Evolutionary conservation across 1,140 invertebrate species (phyloP).

Genomic region (Drosophila parabipectinata): DNA sequence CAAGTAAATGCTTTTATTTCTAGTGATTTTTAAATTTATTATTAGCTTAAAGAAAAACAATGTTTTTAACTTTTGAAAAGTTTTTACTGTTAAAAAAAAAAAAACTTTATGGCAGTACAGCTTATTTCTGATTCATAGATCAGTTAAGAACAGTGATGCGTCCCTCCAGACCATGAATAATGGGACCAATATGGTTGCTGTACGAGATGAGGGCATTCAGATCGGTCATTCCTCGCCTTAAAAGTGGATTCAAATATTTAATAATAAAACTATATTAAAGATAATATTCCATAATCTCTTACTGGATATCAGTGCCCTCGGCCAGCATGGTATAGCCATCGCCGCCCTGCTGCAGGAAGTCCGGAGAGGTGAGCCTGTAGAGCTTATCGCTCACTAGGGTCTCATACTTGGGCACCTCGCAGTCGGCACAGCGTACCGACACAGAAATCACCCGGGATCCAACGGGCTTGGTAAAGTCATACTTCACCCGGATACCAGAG

Average conservation of each 20-base stretch:
- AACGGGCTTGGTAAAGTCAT: slow-evolving; percentile 85
- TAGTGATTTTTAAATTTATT: not conserved
- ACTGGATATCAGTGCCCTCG: slow-evolving; percentile 66
- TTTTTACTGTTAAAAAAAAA: slow-evolving; percentile 7
- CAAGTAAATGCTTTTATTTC: not conserved
- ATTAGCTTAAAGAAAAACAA: not conserved
- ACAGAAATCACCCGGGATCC: slow-evolving; percentile 86
- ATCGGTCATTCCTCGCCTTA: slow-evolving; percentile 59
- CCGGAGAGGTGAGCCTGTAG: slow-evolving; percentile 87
- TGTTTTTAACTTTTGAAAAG: not conserved
- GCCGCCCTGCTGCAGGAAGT: slow-evolving; percentile 88
- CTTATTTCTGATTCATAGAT: not conserved
- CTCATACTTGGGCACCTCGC: slow-evolving; percentile 87
- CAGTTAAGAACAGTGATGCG: slow-evolving; percentile 77
- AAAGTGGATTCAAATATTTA: slow-evolving; percentile 1
- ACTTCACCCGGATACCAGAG: slow-evolving; percentile 85
- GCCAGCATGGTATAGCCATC: slow-evolving; percentile 86
- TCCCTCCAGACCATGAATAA: slow-evolving; percentile 78
- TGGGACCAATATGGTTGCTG: slow-evolving; percentile 49
- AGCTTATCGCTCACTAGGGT: slow-evolving; percentile 84
- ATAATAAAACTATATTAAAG: not conserved
- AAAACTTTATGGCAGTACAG: slow-evolving; percentile 1
- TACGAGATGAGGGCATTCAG: slow-evolving; percentile 71
- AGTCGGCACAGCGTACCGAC: slow-evolving; percentile 87
- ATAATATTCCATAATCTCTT: slow-evolving; percentile 8